Evolutionary conservation across 2,888 invertebrate species (phyloP).

Genomic region (Craniophora ligustri): DNA sequence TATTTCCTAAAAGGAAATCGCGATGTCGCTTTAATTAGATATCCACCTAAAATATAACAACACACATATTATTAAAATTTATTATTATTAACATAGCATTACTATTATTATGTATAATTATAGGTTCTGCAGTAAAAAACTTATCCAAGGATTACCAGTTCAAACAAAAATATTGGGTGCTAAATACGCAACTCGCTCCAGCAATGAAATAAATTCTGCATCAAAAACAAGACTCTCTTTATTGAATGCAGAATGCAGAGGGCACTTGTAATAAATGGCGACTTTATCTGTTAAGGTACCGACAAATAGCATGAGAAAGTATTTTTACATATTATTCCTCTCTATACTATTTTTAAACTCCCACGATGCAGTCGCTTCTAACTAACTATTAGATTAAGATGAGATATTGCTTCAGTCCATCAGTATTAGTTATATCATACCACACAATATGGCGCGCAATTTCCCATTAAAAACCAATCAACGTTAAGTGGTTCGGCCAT

Average conservation of each 20-base stretch:
- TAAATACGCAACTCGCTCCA: too few species aligned
- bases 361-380: conserved; percentile 7
- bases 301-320: conserved; percentile 38
- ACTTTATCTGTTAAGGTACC: conserved; percentile 11
- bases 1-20: not conserved
- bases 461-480: conserved; percentile 61
- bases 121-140: too few species aligned
- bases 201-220: not conserved
- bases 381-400: conserved; percentile 31
- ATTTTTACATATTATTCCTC: not conserved
- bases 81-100: too few species aligned
- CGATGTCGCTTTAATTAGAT: not conserved
- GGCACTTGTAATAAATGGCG: conserved; percentile 28
- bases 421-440: conserved; percentile 37
- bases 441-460: conserved; percentile 46
- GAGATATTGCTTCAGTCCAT: conserved; percentile 29
- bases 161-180: too few species aligned
- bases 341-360: conserved; percentile 17
- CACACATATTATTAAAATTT: too few species aligned
- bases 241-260: conserved; percentile 36
- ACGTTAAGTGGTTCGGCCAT: conserved; percentile 51
- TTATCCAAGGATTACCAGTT: too few species aligned
- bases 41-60: too few species aligned
- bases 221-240: conserved; percentile 33
- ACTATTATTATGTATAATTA: too few species aligned